Evolutionary conservation across 2,113 vertebrate genomes (phyloP).

Genomic region (Lynx canadensis): DNA sequence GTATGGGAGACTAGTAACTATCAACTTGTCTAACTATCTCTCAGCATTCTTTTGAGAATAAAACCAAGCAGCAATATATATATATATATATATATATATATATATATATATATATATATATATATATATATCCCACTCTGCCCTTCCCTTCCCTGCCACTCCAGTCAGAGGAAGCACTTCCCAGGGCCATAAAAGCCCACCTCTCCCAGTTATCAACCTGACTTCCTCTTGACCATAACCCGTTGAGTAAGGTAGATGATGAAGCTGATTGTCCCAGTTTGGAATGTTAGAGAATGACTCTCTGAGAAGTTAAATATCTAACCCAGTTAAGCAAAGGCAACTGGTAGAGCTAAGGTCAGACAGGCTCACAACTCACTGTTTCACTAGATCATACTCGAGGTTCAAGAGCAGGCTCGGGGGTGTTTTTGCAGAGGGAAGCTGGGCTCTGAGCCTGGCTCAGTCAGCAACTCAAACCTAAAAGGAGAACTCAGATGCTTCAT

Average conservation of each 20-base stretch:
- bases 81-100: neutral
- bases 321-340: neutral
- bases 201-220: neutral
- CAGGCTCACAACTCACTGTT: neutral
- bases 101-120: no score
- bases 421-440: neutral
- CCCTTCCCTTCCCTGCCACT: neutral
- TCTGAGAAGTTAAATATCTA: neutral
- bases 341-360: neutral
- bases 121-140: fast-evolving
- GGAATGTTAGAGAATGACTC: neutral
- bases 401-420: neutral
- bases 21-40: neutral
- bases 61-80: neutral
- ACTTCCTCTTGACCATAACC: neutral
- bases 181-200: neutral
- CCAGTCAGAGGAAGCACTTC: neutral
- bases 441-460: neutral
- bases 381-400: neutral
- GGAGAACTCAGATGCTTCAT: neutral
- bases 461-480: neutral
- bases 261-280: neutral
- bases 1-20: neutral
- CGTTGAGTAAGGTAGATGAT: neutral
- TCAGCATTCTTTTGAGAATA: neutral